phyloP scores from a whole-genome alignment of 2,797 vertebrate species.

The Acipenser ruthenus region DNA sequence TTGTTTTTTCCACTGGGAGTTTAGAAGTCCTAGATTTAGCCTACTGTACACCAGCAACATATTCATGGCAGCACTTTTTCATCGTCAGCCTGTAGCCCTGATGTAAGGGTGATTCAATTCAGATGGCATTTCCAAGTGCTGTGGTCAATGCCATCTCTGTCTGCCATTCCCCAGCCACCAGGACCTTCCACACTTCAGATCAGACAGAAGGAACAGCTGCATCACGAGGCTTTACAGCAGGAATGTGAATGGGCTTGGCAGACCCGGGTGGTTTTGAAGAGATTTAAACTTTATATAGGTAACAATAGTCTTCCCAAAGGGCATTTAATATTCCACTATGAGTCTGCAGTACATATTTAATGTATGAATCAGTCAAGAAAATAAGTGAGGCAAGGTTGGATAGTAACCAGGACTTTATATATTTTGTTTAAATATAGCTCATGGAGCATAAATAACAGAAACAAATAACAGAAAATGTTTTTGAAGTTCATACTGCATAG shows the following conservation, averaged over 20 bases:
- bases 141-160: slow-evolving; percentile 57
- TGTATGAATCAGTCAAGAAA: too few relatives aligned
- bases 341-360: too few relatives aligned
- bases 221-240: slow-evolving; percentile 23
- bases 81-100: slow-evolving; percentile 34
- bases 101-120: slow-evolving; percentile 49
- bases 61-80: slow-evolving; percentile 24
- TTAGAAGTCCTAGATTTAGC: neutral
- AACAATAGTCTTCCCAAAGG: too few relatives aligned
- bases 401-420: too few relatives aligned
- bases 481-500: too few relatives aligned
- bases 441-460: too few relatives aligned
- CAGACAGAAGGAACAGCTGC: slow-evolving; percentile 13
- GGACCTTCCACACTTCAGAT: neutral
- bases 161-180: slow-evolving; percentile 16
- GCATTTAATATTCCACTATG: too few relatives aligned
- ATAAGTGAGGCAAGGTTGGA: too few relatives aligned
- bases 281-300: too few relatives aligned
- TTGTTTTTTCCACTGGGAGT: neutral
- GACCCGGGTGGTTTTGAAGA: too few relatives aligned
- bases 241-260: neutral
- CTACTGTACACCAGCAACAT: slow-evolving; percentile 6
- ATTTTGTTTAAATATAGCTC: too few relatives aligned
- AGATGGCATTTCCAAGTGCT: slow-evolving; percentile 43
- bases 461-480: too few relatives aligned